Conservation (phyloP, 1,140 invertebrate species). For the Bombus affinis region DNA sequence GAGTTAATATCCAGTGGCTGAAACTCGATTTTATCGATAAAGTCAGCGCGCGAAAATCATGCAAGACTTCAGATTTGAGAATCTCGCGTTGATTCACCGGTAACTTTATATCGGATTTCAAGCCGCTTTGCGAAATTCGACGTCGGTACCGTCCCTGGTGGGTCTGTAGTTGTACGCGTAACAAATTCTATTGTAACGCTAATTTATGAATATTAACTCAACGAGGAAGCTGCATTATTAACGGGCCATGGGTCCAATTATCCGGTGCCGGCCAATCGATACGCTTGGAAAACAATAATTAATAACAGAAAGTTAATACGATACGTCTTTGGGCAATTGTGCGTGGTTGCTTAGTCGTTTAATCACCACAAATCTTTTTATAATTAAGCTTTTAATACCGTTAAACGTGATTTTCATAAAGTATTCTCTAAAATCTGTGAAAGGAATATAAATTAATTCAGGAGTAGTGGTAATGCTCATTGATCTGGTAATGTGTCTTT, state of each 20-base stretch:
- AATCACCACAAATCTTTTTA: not conserved
- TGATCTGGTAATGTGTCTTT: no score
- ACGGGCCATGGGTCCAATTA: constrained; percentile 39
- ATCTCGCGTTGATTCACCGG: not conserved
- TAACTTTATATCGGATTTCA: not conserved
- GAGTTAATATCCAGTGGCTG: not conserved
- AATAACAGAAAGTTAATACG: constrained; percentile 44
- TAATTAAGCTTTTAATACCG: not conserved
- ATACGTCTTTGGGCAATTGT: constrained; percentile 22
- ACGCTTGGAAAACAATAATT: constrained; percentile 46
- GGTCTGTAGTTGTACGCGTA: constrained; percentile 7
- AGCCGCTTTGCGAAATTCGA: not conserved
- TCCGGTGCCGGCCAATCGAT: constrained; percentile 41
- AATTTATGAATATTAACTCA: constrained; percentile 58
- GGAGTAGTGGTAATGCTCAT: no score
- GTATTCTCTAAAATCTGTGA: no score
- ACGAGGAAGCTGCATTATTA: constrained; percentile 47
- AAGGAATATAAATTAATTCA: no score
- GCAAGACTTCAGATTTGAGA: not conserved
- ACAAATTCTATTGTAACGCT: constrained; percentile 51
- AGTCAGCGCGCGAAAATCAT: not conserved
- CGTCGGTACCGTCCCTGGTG: not conserved
- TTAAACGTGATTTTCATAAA: not conserved
- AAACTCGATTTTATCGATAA: not conserved
- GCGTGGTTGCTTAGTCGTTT: not conserved